Percentiles rank a stretch among this genome's conserved stretches.
Conservation (phyloP, 2,113 vertebrate genomes). For the Columba livia region DNA sequence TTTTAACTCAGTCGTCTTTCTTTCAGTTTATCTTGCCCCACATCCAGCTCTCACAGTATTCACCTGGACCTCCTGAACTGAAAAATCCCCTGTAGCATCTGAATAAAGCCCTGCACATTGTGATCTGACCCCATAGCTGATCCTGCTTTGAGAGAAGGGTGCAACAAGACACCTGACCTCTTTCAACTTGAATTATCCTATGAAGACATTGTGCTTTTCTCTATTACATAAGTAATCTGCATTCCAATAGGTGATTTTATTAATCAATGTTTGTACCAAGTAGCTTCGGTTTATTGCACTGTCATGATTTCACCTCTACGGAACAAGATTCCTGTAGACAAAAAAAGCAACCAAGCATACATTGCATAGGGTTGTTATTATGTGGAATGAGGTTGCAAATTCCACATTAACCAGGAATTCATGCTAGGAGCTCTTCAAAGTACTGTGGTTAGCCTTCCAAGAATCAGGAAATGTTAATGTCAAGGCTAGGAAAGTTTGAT, state of each 20-base stretch:
- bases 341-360: conserved; percentile 1
- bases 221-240: not conserved
- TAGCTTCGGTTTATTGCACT: not conserved
- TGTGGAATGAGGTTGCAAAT: not conserved
- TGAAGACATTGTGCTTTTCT: not conserved
- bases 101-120: not conserved
- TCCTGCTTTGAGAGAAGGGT: not conserved
- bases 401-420: conserved; percentile 1
- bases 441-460: not conserved
- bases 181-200: not conserved
- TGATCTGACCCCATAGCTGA: not conserved
- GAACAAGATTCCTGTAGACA: not conserved
- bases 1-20: not conserved
- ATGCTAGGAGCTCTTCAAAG: not conserved
- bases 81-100: not conserved
- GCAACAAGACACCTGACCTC: not conserved
- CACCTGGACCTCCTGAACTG: not conserved
- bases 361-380: not conserved
- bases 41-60: not conserved
- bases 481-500: not conserved
- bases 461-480: not conserved
- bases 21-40: not conserved
- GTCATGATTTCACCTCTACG: not conserved
- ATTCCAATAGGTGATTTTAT: not conserved
- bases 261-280: not conserved